Evolutionary conservation across 2,797 vertebrate genomes (phyloP).

Genomic region (Paguma larvata): DNA sequence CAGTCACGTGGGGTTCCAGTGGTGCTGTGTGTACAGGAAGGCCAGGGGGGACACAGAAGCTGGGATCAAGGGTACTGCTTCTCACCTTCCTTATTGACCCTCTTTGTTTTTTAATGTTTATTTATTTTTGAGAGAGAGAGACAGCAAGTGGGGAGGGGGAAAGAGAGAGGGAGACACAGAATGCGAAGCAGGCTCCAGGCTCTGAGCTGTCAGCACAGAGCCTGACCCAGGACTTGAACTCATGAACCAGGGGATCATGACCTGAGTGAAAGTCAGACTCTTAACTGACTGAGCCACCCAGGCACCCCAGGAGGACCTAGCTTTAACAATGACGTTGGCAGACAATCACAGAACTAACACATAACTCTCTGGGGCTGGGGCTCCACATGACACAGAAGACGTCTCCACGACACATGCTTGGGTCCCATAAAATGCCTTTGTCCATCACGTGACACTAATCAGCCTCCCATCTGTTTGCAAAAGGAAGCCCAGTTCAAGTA

Average conservation of each 20-base stretch:
- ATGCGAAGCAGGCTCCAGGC: no score
- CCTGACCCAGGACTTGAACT: no score
- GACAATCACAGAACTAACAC: not conserved
- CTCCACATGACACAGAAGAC: constrained; percentile 74
- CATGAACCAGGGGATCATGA: no score
- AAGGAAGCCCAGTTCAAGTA: constrained; percentile 78
- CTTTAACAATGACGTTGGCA: not conserved
- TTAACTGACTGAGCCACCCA: no score
- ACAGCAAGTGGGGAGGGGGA: no score
- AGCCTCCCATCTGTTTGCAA: constrained; percentile 76
- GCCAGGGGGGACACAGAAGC: not conserved
- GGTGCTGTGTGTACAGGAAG: not conserved
- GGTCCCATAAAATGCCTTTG: constrained; percentile 76
- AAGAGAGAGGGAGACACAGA: no score
- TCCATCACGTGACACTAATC: constrained; percentile 70
- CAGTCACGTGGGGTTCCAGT: not conserved
- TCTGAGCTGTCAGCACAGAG: no score
- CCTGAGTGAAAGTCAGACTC: no score
- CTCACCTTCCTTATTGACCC: not conserved
- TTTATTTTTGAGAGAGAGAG: no score
- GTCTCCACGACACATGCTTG: constrained; percentile 69
- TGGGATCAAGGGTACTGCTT: not conserved
- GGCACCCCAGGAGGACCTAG: not conserved
- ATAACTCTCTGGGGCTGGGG: not conserved
- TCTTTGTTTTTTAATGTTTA: not conserved